A percentile compares a stretch with the other conserved stretches of the same genome.
phyloP scores from a whole-genome alignment of 2,113 vertebrate genomes.

The Setophaga petechia region DNA sequence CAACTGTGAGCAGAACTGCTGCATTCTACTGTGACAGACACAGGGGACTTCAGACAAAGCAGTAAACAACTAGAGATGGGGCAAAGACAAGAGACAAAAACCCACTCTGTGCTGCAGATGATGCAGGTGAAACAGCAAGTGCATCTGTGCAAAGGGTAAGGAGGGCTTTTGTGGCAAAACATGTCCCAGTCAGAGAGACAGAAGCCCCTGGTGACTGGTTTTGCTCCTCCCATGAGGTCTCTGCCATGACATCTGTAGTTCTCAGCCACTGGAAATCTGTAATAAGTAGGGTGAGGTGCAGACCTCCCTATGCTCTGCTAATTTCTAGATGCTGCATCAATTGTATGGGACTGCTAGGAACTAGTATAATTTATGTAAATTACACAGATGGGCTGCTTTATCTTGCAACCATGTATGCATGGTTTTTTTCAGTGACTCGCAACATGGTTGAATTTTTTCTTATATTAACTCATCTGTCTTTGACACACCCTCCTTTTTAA shows the following conservation, averaged over 20 bases:
- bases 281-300: neutral
- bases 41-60: neutral
- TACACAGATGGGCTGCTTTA: constrained; percentile 70
- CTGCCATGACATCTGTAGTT: neutral
- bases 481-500: constrained; percentile 59
- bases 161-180: neutral
- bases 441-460: constrained; percentile 56
- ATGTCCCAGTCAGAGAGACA: neutral
- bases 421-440: constrained; percentile 54
- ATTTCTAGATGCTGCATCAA: constrained; percentile 48
- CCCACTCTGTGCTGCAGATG: neutral
- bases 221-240: neutral
- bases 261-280: neutral
- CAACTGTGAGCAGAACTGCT: fast-evolving
- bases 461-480: constrained; percentile 61
- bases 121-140: neutral
- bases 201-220: neutral
- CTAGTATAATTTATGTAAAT: constrained; percentile 69
- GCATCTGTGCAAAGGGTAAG: neutral
- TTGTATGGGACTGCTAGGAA: constrained; percentile 55
- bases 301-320: constrained; percentile 14
- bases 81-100: neutral
- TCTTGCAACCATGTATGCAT: constrained; percentile 62
- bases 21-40: neutral
- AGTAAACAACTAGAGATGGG: neutral